Evolutionary conservation across 2,797 vertebrate species (phyloP).

Genomic region (Oophaga sylvatica): DNA sequence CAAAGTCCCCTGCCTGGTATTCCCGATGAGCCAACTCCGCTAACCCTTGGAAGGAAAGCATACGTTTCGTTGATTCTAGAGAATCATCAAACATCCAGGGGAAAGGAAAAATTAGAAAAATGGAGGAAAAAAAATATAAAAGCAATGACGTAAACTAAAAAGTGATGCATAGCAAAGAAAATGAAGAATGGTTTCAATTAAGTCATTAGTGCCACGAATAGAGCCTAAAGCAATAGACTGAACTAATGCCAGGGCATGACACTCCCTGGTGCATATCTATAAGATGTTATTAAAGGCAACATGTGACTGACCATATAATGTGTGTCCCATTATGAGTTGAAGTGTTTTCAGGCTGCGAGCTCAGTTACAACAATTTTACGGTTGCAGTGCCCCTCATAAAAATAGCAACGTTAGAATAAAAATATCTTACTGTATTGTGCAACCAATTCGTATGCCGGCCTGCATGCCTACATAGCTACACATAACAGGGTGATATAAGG

Average conservation of each 20-base stretch:
- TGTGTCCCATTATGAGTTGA: no score
- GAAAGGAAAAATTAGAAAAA: conserved; percentile 94
- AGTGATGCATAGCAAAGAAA: conserved; percentile 66
- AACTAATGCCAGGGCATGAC: background rate
- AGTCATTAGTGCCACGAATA: background rate
- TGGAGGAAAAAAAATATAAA: conserved; percentile 79
- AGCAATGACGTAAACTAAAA: conserved; percentile 72
- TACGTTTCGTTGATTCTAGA: conserved; percentile 99
- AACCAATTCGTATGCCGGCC: no score
- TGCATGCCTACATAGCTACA: no score
- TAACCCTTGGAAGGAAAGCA: conserved; percentile 99
- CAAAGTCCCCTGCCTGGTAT: conserved; percentile 99
- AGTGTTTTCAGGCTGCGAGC: no score
- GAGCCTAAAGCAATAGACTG: background rate
- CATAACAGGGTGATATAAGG: no score
- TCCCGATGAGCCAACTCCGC: conserved; percentile 99
- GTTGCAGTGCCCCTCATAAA: no score
- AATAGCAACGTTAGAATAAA: no score
- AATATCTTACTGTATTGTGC: no score
- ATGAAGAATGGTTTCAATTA: conserved; percentile 36
- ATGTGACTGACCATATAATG: no score
- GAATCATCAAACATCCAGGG: conserved; percentile 91
- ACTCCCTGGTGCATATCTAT: no score
- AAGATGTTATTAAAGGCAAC: no score
- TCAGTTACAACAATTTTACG: no score